phyloP scores from a whole-genome alignment of 2,888 invertebrate genomes.

The Tricholauxania praeusta region DNA sequence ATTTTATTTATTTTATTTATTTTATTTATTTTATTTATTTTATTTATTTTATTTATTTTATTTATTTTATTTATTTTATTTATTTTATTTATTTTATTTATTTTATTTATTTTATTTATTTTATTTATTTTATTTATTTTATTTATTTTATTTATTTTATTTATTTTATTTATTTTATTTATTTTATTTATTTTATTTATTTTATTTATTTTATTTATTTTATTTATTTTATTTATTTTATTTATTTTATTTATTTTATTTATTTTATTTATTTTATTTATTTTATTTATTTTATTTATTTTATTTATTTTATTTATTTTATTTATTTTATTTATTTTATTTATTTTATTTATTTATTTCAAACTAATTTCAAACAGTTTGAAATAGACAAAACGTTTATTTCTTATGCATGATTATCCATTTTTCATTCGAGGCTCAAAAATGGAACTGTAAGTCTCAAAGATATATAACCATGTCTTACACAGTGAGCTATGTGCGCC shows the following conservation, averaged over 20 bases:
- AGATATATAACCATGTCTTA: too few relatives aligned
- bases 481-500: too few relatives aligned
- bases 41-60: slow-evolving; percentile 12
- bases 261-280: neutral
- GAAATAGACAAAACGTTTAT: too few relatives aligned
- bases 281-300: too few relatives aligned
- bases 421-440: too few relatives aligned
- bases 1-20: slow-evolving; percentile 39
- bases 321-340: too few relatives aligned
- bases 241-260: neutral
- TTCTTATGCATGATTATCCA: too few relatives aligned
- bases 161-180: slow-evolving; percentile 10
- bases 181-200: slow-evolving; percentile 39
- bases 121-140: slow-evolving; percentile 32
- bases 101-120: slow-evolving; percentile 32
- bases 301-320: too few relatives aligned
- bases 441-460: too few relatives aligned
- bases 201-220: slow-evolving; percentile 39
- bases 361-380: too few relatives aligned
- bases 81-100: slow-evolving; percentile 45
- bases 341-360: too few relatives aligned
- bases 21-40: slow-evolving; percentile 10
- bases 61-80: slow-evolving; percentile 29
- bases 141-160: slow-evolving; percentile 30
- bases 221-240: slow-evolving; percentile 13